Conservation (phyloP, 2,113 vertebrate genomes). For the Elephas maximus region DNA sequence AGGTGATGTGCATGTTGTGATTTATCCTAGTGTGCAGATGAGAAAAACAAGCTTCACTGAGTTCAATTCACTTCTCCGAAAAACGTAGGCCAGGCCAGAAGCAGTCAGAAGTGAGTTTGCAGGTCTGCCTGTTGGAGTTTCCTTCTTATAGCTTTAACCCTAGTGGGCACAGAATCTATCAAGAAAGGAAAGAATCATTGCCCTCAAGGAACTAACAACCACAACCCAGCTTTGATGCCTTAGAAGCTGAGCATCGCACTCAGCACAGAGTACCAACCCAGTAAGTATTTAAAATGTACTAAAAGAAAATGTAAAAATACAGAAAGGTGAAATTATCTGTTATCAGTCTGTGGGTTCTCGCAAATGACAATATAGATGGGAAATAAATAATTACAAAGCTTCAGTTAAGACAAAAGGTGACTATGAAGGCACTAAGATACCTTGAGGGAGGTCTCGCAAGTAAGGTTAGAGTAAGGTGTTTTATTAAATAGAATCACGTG, state of each 20-base stretch:
- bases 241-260: background rate
- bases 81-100: too few species aligned
- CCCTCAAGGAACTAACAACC: background rate
- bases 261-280: background rate
- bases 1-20: rapidly evolving
- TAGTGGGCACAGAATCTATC: rapidly evolving
- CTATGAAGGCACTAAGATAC: too few species aligned
- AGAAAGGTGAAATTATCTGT: background rate
- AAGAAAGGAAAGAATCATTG: rapidly evolving
- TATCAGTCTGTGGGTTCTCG: background rate
- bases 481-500: rapidly evolving
- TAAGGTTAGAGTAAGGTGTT: too few species aligned
- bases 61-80: background rate
- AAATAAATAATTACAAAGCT: background rate
- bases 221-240: background rate
- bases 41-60: background rate
- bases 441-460: background rate
- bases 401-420: background rate
- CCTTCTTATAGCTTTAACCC: rapidly evolving
- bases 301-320: background rate
- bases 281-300: background rate
- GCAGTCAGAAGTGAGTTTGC: background rate
- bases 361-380: background rate
- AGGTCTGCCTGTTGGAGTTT: background rate
- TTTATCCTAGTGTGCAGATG: too few species aligned